phyloP scores from a whole-genome alignment of 2,888 invertebrate species.

The Lysandra bellargus region DNA sequence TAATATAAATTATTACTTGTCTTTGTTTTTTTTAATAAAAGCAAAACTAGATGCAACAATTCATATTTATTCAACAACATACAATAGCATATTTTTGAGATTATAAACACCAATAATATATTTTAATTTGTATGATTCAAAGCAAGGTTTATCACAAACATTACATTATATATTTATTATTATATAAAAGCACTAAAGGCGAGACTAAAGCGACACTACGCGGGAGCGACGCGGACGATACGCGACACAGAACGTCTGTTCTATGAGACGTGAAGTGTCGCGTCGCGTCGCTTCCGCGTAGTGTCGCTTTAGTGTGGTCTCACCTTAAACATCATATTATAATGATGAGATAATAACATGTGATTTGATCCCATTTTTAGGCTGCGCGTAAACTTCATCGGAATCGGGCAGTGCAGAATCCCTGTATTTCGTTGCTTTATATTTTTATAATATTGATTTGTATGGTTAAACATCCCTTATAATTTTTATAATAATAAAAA shows the following conservation, averaged over 20 bases:
- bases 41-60: background rate
- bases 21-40: background rate
- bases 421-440: background rate
- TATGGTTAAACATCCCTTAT: no score
- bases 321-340: no score
- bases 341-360: no score
- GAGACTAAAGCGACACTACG: no score
- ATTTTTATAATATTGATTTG: no score
- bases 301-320: no score
- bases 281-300: no score
- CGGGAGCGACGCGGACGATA: no score
- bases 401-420: background rate
- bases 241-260: no score
- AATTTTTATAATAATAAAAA: no score
- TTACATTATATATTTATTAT: background rate
- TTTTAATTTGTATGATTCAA: background rate
- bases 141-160: background rate
- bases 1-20: background rate
- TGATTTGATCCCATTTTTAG: constrained; percentile 2
- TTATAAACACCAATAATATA: constrained; percentile 18
- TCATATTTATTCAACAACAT: background rate
- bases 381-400: background rate
- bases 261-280: no score
- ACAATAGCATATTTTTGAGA: background rate
- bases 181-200: background rate